Base-by-base conservation (phyloP, 2,113 vertebrate genomes). In the Muntiacus muntjak region DNA sequence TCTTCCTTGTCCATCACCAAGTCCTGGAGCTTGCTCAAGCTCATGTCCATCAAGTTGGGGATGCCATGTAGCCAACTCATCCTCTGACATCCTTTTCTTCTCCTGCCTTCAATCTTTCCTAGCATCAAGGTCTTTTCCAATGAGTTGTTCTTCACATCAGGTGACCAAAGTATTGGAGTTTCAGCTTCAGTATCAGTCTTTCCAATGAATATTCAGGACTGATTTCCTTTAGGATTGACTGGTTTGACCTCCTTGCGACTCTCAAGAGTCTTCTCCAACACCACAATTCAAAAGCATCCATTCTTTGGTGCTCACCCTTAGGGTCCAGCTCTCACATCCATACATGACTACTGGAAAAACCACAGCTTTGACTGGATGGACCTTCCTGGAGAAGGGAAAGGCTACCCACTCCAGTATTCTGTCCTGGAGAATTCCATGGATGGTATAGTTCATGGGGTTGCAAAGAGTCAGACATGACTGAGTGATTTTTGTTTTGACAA, bases 391-490 rank as follows among this genome's bases (percentile, higher is more conserved):
- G 67, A 40, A 11, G 2, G n/a, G n/a, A 71, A 23, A 71, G n/a
- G 10, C 19, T 71, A 71, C 19, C 19, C n/a, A 71, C 67, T 36
- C 19, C n/a, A 40, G n/a, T 40, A 40, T 23, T 71, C 19, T 71
- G 19, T 40, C 5, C n/a, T 71, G 67, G n/a, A 71, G 19, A 40
- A 40, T 36, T 71, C 64, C n/a, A 23, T 36, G 64, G 19, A 71
- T 71, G 9, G 64, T 67, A 36, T 36, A 67, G 64, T 36, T 17
- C 64, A 71, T 71, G n/a, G n/a, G 5, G n/a, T 36, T 71, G n/a
- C 67, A n/a, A 67, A 71, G 64, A 36, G 17, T 36, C 0, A 2
- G n/a, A 71, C 64, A 36, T 2, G 0, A 71, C n/a, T 23, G n/a
- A 71, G 19, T 0, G 2, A 36, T n/a, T 71, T 71, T 36, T 9